A percentile compares a stretch with the other conserved stretches of the same genome.
phyloP scores from a whole-genome alignment of 2,113 vertebrate species.

The Cepphus grylle region DNA sequence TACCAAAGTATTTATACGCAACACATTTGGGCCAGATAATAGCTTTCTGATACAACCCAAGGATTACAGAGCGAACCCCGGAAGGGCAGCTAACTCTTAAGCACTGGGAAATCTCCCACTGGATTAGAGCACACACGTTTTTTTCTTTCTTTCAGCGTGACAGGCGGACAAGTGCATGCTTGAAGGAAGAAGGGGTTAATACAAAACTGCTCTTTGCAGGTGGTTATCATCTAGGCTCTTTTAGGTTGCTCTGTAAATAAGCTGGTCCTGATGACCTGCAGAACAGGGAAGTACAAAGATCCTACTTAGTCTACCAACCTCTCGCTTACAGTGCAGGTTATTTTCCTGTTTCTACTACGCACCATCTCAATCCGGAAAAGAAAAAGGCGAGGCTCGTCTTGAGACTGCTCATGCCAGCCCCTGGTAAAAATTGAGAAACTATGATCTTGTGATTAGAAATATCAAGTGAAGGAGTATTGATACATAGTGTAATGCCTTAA shows the following conservation, averaged over 20 bases:
- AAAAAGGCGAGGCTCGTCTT: background rate
- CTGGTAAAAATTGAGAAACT: background rate
- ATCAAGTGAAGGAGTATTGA: background rate
- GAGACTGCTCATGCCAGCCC: background rate
- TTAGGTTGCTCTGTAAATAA: background rate
- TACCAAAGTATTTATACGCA: background rate
- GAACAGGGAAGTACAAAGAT: background rate
- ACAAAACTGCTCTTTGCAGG: background rate
- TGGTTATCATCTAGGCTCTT: background rate
- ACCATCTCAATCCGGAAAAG: background rate
- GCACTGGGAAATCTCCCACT: background rate
- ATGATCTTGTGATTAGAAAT: background rate
- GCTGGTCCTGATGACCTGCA: background rate
- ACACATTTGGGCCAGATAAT: slow-evolving; percentile 6
- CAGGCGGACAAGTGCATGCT: background rate
- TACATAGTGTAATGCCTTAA: background rate
- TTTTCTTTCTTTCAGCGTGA: background rate
- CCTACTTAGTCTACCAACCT: background rate
- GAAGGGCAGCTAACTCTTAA: background rate
- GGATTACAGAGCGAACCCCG: background rate
- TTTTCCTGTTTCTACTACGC: background rate
- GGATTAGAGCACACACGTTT: background rate
- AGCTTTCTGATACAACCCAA: background rate
- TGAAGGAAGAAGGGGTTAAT: background rate
- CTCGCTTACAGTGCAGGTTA: background rate